These are phyloP conservation scores for Castor canadensis DNA, from an alignment of 2,113 vertebrate species.

Conservation along the genomic window DNA sequence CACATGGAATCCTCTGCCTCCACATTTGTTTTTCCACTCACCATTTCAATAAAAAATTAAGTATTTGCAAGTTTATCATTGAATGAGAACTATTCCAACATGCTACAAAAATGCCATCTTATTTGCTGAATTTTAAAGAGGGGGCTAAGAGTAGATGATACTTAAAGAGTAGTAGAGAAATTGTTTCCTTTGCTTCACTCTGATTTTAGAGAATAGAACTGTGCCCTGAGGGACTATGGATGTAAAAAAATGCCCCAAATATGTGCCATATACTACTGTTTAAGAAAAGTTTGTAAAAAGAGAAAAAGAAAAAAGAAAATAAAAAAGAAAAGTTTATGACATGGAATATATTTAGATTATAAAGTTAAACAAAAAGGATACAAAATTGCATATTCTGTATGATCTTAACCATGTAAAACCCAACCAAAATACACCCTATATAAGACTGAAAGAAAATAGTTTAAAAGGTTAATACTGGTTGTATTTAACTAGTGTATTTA, in stretches of 20 bases:
- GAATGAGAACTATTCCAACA: not conserved
- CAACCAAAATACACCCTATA: not conserved
- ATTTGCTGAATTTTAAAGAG: not conserved
- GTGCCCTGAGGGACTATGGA: not conserved
- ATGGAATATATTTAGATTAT: conserved; percentile 30
- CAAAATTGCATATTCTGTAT: not conserved
- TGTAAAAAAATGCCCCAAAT: not conserved
- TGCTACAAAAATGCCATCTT: not conserved
- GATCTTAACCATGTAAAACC: not conserved
- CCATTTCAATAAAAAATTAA: not conserved
- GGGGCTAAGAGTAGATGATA: not conserved
- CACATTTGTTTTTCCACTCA: not conserved
- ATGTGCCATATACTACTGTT: not conserved
- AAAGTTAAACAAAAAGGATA: conserved; percentile 39
- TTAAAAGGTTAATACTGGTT: not conserved
- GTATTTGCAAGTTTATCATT: not conserved
- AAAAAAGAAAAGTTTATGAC: too few species aligned
- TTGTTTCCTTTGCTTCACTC: not conserved
- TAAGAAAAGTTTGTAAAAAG: not conserved
- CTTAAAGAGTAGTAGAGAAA: not conserved
- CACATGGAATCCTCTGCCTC: not conserved
- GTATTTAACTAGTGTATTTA: not conserved
- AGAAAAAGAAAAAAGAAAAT: too few species aligned
- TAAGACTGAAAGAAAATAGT: not conserved
- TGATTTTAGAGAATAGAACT: not conserved